phyloP scores from a whole-genome alignment of 2,888 invertebrate species.

The Cryptus viduatorius region DNA sequence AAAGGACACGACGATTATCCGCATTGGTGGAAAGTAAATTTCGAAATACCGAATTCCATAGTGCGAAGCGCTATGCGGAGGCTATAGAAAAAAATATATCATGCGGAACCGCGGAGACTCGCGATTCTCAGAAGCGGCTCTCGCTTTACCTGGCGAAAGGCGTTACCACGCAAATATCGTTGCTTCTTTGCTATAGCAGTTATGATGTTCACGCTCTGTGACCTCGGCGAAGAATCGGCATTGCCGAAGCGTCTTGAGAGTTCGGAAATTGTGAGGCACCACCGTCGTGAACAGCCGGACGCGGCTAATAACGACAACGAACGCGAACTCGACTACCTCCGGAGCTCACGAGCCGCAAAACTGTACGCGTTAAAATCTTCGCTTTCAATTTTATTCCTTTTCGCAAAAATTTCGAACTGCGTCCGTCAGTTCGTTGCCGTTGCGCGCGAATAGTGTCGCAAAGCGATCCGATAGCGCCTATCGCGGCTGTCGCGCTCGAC shows the following conservation, averaged over 20 bases:
- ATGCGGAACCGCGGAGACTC: slow-evolving; percentile 35
- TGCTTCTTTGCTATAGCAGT: slow-evolving; percentile 18
- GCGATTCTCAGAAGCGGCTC: slow-evolving; percentile 42
- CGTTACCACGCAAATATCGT: slow-evolving; percentile 50
- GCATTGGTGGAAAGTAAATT: background rate
- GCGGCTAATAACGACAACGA: slow-evolving; percentile 60
- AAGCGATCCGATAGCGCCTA: slow-evolving; percentile 36
- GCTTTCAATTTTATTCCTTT: background rate
- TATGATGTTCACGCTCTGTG: slow-evolving; percentile 70
- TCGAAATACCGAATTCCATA: background rate
- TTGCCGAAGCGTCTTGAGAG: slow-evolving; percentile 44
- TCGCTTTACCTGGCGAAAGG: slow-evolving; percentile 42
- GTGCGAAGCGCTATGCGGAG: background rate
- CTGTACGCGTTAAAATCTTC: background rate
- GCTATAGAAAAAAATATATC: slow-evolving; percentile 7
- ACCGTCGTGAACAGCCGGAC: slow-evolving; percentile 66
- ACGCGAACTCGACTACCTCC: slow-evolving; percentile 13
- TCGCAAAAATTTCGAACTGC: slow-evolving; percentile 14
- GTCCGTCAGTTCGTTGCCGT: slow-evolving; percentile 27
- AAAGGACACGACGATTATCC: background rate
- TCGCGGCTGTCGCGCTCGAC: slow-evolving; percentile 23
- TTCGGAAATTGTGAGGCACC: slow-evolving; percentile 55
- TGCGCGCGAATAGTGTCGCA: slow-evolving; percentile 19
- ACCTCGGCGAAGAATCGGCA: slow-evolving; percentile 67
- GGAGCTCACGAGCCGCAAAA: background rate